Evolutionary conservation across 2,888 invertebrate genomes (phyloP).

Genomic region (Meiosimyza decipiens): DNA sequence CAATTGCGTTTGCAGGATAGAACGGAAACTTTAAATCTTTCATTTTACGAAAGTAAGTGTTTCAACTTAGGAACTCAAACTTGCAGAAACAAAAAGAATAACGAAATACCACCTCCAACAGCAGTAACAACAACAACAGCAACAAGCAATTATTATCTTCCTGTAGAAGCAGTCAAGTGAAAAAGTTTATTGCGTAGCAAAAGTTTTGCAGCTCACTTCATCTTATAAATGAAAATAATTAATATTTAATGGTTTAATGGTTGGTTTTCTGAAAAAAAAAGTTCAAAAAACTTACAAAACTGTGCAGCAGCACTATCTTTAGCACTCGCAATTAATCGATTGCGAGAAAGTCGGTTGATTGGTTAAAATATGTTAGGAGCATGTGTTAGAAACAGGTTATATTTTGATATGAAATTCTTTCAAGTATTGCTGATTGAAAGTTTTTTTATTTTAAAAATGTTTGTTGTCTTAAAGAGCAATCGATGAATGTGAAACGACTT

Average conservation of each 20-base stretch:
- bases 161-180: neutral
- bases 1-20: neutral
- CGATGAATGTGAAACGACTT: too few species aligned
- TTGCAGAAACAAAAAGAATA: neutral
- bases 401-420: too few species aligned
- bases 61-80: neutral
- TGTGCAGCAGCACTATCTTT: too few species aligned
- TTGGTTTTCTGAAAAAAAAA: too few species aligned
- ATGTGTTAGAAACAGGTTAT: too few species aligned
- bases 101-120: neutral
- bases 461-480: too few species aligned
- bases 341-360: too few species aligned
- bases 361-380: too few species aligned
- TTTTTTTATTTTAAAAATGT: too few species aligned
- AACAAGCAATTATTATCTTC: neutral
- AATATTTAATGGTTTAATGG: conserved; percentile 5
- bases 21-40: neutral
- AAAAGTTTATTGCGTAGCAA: neutral
- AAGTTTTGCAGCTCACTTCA: conserved; percentile 12
- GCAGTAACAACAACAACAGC: neutral
- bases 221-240: conserved; percentile 9
- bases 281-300: too few species aligned
- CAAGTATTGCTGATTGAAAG: too few species aligned
- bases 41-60: neutral
- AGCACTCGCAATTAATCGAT: too few species aligned